Evolutionary conservation across 2,888 invertebrate species (phyloP).

Genomic region (Caenorhabditis becei): DNA sequence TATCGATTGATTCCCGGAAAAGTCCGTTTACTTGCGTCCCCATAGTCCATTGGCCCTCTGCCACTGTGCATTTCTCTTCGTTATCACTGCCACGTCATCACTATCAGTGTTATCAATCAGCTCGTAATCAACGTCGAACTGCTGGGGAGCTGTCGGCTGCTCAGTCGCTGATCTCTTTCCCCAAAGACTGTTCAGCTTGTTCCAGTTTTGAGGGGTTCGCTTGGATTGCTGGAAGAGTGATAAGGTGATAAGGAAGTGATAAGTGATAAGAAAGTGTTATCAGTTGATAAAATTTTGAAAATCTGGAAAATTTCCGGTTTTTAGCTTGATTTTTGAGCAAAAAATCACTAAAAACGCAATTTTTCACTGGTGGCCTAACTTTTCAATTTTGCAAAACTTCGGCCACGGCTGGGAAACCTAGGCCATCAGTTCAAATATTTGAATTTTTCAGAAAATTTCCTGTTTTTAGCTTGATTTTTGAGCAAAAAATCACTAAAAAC

Average conservation of each 20-base stretch:
- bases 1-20: no score
- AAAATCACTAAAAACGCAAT: not conserved
- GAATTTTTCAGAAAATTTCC: no score
- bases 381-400: no score
- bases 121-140: constrained; percentile 26
- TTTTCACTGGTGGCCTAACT: not conserved
- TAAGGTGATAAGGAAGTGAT: no score
- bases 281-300: no score
- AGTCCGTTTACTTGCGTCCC: no score
- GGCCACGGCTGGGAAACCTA: no score
- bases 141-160: constrained; percentile 6
- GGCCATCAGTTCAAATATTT: no score
- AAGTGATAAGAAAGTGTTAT: no score
- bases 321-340: not conserved
- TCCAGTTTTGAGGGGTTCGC: constrained; percentile 67
- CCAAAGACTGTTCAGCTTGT: constrained; percentile 71
- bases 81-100: constrained; percentile 30
- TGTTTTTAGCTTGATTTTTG: not conserved
- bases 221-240: constrained; percentile 61
- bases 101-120: not conserved
- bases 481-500: not conserved
- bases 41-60: constrained; percentile 69
- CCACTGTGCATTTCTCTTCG: constrained; percentile 60
- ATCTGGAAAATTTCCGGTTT: not conserved
- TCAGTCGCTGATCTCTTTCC: constrained; percentile 62